Evolutionary conservation across 1,140 invertebrate genomes (phyloP), one percentile per base, ranked within the genome.

Genomic region (Sesamia nonagrioides): DNA sequence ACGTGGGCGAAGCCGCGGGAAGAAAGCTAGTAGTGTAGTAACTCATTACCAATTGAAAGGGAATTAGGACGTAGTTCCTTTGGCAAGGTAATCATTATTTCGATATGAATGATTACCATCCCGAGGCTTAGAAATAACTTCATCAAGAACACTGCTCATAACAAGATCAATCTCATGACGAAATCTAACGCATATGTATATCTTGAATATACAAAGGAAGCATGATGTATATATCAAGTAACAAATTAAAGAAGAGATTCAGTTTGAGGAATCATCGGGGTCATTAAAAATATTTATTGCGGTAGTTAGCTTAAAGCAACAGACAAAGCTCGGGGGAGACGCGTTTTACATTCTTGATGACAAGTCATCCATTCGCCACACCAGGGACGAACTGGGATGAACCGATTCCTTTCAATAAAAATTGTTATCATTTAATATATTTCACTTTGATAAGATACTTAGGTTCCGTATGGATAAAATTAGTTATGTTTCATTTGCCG

Each of bases 261-360:
- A 78, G 58, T 80, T 48, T 79, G 82, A 87, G 82, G 85, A 90
- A 90, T 93, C 90, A 91, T 88, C 89, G 82, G 74, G 82, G 79
- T 73, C 86, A 87, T 94, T 90, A 93, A 94, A 90, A 86, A 89
- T 91, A 92, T 94, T 94, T 92, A 94, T 92, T 88, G 83, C 88
- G 76, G 88, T 85, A 91, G 91, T 93, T 90, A 89, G 87, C 84
- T 88, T 90, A 88, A 89, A 91, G 85, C 85, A 92, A 93, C 89
- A 91, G 86, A 89, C 89, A 86, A 82, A 85, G 80, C 81, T 78
- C 73, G 77, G 85, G 86, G 58, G 85, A 86, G 85, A 86, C 81
- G 87, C 86, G 88, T 92, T 94, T 93, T 93, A 94, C 90, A 93
- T 90, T 88, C 92, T 90, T 85, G 93, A 93, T 94, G 93, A 94